phyloP scores from a whole-genome alignment of 1,140 invertebrate species.

The Drosophila serrata region DNA sequence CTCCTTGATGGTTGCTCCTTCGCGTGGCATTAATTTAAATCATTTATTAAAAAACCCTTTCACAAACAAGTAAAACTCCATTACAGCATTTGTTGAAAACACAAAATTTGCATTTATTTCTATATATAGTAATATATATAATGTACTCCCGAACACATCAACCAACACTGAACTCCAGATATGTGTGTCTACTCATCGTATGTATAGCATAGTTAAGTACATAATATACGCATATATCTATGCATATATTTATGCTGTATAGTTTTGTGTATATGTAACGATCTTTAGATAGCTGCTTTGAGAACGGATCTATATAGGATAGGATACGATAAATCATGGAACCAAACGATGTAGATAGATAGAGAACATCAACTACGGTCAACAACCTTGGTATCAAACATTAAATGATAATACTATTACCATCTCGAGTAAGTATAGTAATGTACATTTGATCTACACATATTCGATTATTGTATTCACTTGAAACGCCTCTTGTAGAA shows the following conservation, averaged over 20 bases:
- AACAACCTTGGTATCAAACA: constrained; percentile 60
- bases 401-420: constrained; percentile 47
- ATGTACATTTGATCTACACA: constrained; percentile 48
- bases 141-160: constrained; percentile 45
- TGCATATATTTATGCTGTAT: constrained; percentile 18
- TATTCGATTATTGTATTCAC: constrained; percentile 69
- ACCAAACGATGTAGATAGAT: constrained; percentile 54
- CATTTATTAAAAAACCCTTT: background rate
- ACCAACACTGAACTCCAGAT: constrained; percentile 55
- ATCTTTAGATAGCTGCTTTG: constrained; percentile 36
- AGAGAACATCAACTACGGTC: constrained; percentile 51
- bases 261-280: constrained; percentile 43
- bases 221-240: constrained; percentile 17
- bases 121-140: constrained; percentile 45
- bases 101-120: constrained; percentile 40
- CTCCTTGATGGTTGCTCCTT: background rate
- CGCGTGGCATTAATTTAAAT: too few relatives aligned
- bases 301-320: constrained; percentile 49
- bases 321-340: constrained; percentile 53
- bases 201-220: constrained; percentile 55
- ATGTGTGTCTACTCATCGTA: constrained; percentile 55
- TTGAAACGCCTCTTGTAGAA: constrained; percentile 68
- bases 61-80: background rate
- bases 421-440: constrained; percentile 29
- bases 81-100: constrained; percentile 19